Conservation (phyloP, 2,797 vertebrate genomes). For the Takifugu rubripes region DNA sequence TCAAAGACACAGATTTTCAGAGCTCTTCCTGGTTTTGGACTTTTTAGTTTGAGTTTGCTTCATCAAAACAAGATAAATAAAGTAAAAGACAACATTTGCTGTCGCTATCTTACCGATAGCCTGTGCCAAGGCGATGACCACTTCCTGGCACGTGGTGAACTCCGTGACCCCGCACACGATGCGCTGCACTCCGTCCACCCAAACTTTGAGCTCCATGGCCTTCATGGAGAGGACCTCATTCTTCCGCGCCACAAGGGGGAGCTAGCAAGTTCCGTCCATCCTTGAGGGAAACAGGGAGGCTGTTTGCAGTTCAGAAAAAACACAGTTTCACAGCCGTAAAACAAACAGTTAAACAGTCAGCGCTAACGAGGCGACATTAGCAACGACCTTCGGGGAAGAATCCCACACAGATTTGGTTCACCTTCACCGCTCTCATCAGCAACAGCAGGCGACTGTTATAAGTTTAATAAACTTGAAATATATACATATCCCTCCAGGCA, state of each 20-base stretch:
- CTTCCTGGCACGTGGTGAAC: conserved; percentile 96
- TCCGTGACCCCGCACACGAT: conserved; percentile 97
- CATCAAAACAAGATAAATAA: too few relatives aligned
- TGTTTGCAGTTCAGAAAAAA: neutral
- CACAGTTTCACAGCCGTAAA: too few relatives aligned
- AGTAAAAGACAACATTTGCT: too few relatives aligned
- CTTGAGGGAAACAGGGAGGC: conserved; percentile 4
- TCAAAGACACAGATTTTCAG: neutral
- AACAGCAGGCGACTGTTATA: neutral
- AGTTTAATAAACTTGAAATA: neutral
- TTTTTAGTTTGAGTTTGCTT: neutral
- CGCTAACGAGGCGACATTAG: neutral
- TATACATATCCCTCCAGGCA: neutral
- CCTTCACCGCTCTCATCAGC: neutral
- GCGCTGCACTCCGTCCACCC: conserved; percentile 97
- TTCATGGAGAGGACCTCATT: conserved; percentile 73
- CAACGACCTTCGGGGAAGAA: neutral
- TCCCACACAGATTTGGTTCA: neutral
- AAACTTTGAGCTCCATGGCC: conserved; percentile 98
- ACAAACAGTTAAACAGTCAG: neutral
- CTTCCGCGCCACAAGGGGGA: conserved; percentile 53
- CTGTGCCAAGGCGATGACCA: conserved; percentile 96
- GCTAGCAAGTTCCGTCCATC: conserved; percentile 35
- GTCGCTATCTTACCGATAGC: conserved; percentile 84
- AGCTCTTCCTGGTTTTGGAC: conserved; percentile 6